Base-by-base conservation (phyloP, 2,888 invertebrate genomes). In the Polia nebulosa region DNA sequence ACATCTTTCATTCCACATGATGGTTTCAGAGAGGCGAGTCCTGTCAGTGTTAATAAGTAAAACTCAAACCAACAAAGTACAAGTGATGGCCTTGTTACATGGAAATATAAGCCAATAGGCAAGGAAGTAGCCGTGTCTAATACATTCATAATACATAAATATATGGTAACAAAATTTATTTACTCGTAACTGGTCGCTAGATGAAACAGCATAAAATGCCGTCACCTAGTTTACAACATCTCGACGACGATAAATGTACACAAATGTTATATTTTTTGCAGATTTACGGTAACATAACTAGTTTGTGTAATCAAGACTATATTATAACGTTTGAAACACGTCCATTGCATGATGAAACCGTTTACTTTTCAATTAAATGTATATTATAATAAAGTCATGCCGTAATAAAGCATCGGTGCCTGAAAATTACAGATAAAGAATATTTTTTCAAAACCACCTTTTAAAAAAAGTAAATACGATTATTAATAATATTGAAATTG, bases 191-290 rank as follows among this genome's bases (percentile, higher is more conserved):
- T 74, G 88, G 86, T 89, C 89, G 90, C 87, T 92, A 93, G 90
- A 87, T 88, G 84, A 83, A 89, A 88, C 89, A 90, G 92, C 93
- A 93, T 92, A 63, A 87, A 90, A 93, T 93, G 92, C 93, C 88
- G 88, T 91, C 90, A 87, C 88, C 88, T 88, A 88, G 88, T 89
- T 89, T 88, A 90, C 83, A 88, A 90, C 82, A 87, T 90, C 88
- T 87, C 87, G 85, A 87, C 84, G 88, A 88, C 81, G 88, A 86
- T 85, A 82, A 89, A 89, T 90, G 89, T 92, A 92, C 89, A 91
- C 87, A 90, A 90, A 91, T 88, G 89, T 90, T 92, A 93, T 94
- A 94, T 95, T 95, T 95, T 95, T 94, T 93, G 93, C 94, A 93
- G 91, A 92, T 94, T 90, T 94, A 94, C 87, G 91, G 90, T 88